A percentile compares a stretch with the other conserved stretches of the same genome.
These are phyloP conservation scores for Patella ulyssiponensis DNA, from an alignment of 2,888 invertebrate genomes.

Conservation along the genomic window DNA sequence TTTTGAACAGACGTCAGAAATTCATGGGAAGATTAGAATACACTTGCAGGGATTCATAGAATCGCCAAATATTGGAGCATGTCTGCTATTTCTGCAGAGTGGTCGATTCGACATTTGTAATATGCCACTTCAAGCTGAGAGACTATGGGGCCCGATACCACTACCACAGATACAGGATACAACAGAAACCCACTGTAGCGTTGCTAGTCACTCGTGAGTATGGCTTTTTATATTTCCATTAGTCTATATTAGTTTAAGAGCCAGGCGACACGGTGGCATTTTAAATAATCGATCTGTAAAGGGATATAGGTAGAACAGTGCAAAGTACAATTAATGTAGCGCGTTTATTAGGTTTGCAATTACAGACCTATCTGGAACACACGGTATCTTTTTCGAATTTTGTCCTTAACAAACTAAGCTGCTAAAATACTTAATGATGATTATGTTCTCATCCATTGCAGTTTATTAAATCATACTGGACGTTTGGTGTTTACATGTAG, in stretches of 20 bases:
- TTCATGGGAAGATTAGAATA: slow-evolving; percentile 22
- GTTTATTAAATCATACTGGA: slow-evolving; percentile 66
- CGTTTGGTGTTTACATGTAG: slow-evolving; percentile 72
- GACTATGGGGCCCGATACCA: slow-evolving; percentile 70
- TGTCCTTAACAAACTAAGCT: no score
- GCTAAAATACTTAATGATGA: no score
- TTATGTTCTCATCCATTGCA: slow-evolving; percentile 37
- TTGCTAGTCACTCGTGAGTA: slow-evolving; percentile 67
- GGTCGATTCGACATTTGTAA: slow-evolving; percentile 67
- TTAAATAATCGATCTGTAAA: no score
- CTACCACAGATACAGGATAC: slow-evolving; percentile 62
- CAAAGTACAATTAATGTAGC: no score
- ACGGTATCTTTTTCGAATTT: no score
- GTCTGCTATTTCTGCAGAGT: slow-evolving; percentile 49
- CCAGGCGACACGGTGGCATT: no score
- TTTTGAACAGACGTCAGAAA: not conserved
- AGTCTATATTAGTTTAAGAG: no score
- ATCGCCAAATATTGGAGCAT: slow-evolving; percentile 53
- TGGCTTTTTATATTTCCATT: not conserved
- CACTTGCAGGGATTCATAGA: slow-evolving; percentile 56
- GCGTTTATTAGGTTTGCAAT: no score
- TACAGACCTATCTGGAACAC: no score
- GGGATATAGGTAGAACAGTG: no score
- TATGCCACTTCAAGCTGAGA: slow-evolving; percentile 68
- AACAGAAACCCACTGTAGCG: slow-evolving; percentile 64